Percentiles rank a stretch among this genome's conserved stretches.
phyloP scores from a whole-genome alignment of 2,888 invertebrate species.

The Sminthurinus aureus region DNA sequence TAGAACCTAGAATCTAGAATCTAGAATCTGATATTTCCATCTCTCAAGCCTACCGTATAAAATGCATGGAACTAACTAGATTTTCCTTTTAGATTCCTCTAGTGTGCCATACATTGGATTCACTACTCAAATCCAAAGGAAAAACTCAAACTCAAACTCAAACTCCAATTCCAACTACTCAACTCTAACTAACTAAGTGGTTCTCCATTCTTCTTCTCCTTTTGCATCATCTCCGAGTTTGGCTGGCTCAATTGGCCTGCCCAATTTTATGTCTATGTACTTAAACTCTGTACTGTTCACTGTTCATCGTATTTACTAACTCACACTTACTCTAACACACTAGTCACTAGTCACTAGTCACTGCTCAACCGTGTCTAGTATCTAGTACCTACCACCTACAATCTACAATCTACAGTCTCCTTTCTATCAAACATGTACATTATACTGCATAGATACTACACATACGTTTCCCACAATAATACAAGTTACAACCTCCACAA shows the following conservation, averaged over 20 bases:
- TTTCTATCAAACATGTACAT: too few species aligned
- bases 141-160: neutral
- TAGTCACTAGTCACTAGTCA: too few species aligned
- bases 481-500: too few species aligned
- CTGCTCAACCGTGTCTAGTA: too few species aligned
- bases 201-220: neutral
- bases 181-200: conserved; percentile 25
- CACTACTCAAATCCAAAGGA: neutral
- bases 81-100: conserved; percentile 23
- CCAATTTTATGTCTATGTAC: too few species aligned
- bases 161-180: neutral
- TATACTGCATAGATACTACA: too few species aligned
- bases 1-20: neutral
- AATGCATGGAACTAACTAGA: conserved; percentile 4
- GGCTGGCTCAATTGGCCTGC: too few species aligned
- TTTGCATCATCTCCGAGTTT: neutral
- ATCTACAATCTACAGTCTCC: too few species aligned
- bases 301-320: neutral
- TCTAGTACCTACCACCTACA: too few species aligned
- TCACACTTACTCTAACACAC: too few species aligned
- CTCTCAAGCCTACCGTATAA: neutral
- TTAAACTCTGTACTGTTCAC: too few species aligned
- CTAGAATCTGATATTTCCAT: neutral
- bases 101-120: conserved; percentile 4
- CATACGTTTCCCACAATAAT: too few species aligned